Evolutionary conservation across 2,797 vertebrate species (phyloP), one percentile per base, ranked within the genome.

Genomic region (Melanotaenia nigrans): DNA sequence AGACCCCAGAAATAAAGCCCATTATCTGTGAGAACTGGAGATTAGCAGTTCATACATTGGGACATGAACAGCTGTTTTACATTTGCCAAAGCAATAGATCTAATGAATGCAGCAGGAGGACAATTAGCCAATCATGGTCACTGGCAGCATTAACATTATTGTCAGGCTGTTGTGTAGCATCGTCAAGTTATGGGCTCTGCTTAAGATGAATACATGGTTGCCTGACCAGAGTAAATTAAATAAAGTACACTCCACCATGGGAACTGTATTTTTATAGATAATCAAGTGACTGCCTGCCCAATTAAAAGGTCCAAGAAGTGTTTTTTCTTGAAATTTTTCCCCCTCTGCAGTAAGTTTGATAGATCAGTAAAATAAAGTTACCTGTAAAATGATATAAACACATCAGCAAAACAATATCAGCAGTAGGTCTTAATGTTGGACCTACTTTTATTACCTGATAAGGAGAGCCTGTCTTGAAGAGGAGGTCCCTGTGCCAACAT

Each of bases 401-500:
- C 22, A n/a, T 22, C 16, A n/a, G 51, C n/a, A 47, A 12, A n/a
- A 22, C 55, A 62, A 24, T n/a, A 63, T 63, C 51, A 47, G 38
- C 18, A 1, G 18, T 38, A 20, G 22, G 55, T 30, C 51, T 58
- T 72, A 58, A 40, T 25, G 42, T 56, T 64, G 42, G 10, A 25
- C 28, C 16, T 12, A 32, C 40, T 22, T 33, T 40, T 58, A 63
- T 57, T 67, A 58, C n/a, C 35, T 42, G 59, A 45, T 40, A 58
- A 7, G 18, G 53, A 55, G 49, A 65, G 42, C 42, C 51, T 28
- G 40, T 75, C 32, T 58, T 42, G 61, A 67, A 47, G 38, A 61
- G 22, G 33, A 71, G 40, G 36, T 61, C 58, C 24, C 56, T 54
- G n/a, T 66, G 49, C 71, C 65, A 73, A 59, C 36, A 70, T 70